Evolutionary conservation across 2,797 vertebrate genomes (phyloP).

Genomic region (Epinephelus coioides): DNA sequence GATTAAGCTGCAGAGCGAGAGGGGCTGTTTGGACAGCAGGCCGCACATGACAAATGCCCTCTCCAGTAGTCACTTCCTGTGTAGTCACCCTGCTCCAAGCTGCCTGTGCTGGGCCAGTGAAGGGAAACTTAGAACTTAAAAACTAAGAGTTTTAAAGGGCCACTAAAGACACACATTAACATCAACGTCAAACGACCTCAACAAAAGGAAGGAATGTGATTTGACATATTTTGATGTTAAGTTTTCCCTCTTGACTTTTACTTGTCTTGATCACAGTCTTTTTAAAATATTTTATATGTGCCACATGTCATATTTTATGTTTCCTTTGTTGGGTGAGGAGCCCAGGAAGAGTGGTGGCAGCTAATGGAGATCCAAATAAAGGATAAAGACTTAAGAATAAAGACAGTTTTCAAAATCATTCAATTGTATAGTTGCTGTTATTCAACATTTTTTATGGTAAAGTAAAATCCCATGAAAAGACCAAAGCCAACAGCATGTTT

Average conservation of each 20-base stretch:
- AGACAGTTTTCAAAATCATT: conserved; percentile 4
- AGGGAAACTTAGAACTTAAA: conserved; percentile 10
- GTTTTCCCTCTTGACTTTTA: too few species aligned
- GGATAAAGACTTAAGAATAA: too few species aligned
- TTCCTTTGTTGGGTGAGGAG: too few species aligned
- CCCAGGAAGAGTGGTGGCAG: too few species aligned
- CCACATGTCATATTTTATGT: too few species aligned
- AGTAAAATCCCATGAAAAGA: not conserved
- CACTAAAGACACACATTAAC: too few species aligned
- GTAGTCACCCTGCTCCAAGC: conserved; percentile 42
- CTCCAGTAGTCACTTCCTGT: conserved; percentile 69
- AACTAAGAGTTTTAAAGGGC: not conserved
- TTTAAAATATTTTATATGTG: too few species aligned
- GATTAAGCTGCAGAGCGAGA: conserved; percentile 47
- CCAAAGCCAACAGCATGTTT: not conserved
- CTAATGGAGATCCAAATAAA: too few species aligned
- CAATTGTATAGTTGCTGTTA: not conserved
- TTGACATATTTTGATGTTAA: too few species aligned
- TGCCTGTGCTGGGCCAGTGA: conserved; percentile 60
- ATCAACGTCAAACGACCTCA: too few species aligned
- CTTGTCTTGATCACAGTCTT: too few species aligned
- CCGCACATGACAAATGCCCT: conserved; percentile 62
- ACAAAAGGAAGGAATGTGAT: too few species aligned
- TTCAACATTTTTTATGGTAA: not conserved
- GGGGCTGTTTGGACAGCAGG: conserved; percentile 53